Evolutionary conservation across 2,888 invertebrate genomes (phyloP).

Genomic region (Brachypalpus laphriformis): DNA sequence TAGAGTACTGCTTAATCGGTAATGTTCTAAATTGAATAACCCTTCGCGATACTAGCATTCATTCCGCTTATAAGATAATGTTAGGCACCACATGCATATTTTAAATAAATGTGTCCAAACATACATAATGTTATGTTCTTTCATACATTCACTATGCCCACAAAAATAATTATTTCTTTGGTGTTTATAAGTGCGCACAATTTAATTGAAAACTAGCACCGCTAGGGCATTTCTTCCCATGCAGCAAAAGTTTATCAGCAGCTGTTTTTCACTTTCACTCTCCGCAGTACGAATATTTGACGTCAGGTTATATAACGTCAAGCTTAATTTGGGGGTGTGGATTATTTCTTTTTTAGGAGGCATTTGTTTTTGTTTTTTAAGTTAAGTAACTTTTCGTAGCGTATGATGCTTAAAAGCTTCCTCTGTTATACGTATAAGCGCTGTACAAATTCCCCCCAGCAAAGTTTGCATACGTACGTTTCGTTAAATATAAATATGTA

Average conservation of each 20-base stretch:
- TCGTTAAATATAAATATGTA: conserved; percentile 6
- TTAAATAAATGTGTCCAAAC: no score
- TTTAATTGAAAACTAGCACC: not conserved
- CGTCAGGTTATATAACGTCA: conserved; percentile 3
- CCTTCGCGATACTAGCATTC: no score
- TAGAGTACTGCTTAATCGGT: no score
- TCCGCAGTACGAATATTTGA: not conserved
- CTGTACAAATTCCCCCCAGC: not conserved
- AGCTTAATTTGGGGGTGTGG: conserved; percentile 29
- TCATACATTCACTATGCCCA: no score
- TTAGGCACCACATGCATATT: no score
- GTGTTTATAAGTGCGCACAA: not conserved
- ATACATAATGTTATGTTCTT: no score
- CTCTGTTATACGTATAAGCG: not conserved
- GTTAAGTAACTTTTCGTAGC: not conserved
- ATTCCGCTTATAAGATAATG: no score
- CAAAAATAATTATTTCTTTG: not conserved
- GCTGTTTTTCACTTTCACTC: conserved; percentile 1
- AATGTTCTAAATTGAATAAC: no score
- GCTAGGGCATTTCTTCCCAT: not conserved
- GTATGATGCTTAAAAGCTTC: not conserved
- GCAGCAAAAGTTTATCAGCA: not conserved
- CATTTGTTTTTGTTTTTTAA: not conserved
- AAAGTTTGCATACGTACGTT: not conserved
- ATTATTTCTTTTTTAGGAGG: not conserved